A percentile compares a stretch with the other conserved stretches of the same genome.
These are phyloP conservation scores for Probosciger aterrimus DNA, from an alignment of 2,113 vertebrate species.

Conservation along the genomic window DNA sequence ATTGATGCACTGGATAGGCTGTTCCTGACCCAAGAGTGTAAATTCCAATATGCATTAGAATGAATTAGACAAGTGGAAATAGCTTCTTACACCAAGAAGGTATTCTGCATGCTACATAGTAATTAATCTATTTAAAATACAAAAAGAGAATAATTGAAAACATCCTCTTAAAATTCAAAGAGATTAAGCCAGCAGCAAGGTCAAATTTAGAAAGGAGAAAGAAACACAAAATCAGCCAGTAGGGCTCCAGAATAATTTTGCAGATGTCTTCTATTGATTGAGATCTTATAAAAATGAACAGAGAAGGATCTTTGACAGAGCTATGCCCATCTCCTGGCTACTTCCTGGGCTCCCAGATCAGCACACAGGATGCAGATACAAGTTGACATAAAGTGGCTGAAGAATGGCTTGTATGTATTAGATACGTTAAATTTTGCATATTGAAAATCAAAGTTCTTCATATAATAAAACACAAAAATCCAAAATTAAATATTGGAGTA, in stretches of 20 bases:
- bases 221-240: neutral
- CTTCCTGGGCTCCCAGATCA: neutral
- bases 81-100: neutral
- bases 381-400: neutral
- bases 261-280: neutral
- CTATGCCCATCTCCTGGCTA: neutral
- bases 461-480: neutral
- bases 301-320: neutral
- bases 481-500: neutral
- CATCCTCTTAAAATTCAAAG: neutral
- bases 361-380: neutral
- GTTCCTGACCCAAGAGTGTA: neutral
- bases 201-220: neutral
- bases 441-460: neutral
- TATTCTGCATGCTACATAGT: neutral
- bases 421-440: neutral
- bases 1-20: neutral
- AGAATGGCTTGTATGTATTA: neutral
- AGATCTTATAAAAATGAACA: neutral
- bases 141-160: neutral
- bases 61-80: neutral
- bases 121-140: slow-evolving; percentile 12
- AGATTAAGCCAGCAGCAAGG: neutral
- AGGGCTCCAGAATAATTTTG: neutral
- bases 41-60: neutral